Evolutionary conservation across 2,888 invertebrate genomes (phyloP).

Genomic region (Rotaria sp.): DNA sequence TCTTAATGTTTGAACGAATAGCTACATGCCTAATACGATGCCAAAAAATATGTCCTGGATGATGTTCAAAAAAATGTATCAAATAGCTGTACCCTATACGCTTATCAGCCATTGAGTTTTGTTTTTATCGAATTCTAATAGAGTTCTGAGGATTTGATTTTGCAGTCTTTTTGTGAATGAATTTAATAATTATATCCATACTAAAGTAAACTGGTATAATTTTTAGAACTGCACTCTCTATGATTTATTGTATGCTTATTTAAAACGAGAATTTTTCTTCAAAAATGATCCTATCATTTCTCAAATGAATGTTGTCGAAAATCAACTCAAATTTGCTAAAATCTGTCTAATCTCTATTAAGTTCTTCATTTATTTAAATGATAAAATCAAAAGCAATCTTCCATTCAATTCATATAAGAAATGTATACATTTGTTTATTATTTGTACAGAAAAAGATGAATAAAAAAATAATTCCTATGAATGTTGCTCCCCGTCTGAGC

Average conservation of each 20-base stretch:
- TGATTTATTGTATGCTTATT: slow-evolving; percentile 34
- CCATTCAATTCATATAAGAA: background rate
- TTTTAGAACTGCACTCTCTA: slow-evolving; percentile 27
- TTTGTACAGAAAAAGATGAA: background rate
- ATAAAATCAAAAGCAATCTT: background rate
- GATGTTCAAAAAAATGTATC: no score
- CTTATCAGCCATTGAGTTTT: no score
- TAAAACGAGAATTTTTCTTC: slow-evolving; percentile 35
- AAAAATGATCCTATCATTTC: slow-evolving; percentile 30
- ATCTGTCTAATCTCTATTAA: background rate
- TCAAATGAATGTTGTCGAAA: background rate
- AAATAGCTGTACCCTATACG: no score
- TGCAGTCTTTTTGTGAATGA: background rate
- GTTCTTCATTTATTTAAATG: background rate
- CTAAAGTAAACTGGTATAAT: background rate
- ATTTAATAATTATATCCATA: background rate
- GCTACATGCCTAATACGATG: no score
- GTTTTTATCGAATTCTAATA: no score
- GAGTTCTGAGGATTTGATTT: no score
- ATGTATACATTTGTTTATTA: background rate
- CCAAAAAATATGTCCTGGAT: no score
- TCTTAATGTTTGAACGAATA: no score
- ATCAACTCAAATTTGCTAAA: background rate
- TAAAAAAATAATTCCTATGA: background rate
- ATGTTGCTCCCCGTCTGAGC: background rate